These are phyloP conservation scores for Volucella inflata DNA, from an alignment of 2,888 invertebrate genomes.

Conservation along the genomic window DNA sequence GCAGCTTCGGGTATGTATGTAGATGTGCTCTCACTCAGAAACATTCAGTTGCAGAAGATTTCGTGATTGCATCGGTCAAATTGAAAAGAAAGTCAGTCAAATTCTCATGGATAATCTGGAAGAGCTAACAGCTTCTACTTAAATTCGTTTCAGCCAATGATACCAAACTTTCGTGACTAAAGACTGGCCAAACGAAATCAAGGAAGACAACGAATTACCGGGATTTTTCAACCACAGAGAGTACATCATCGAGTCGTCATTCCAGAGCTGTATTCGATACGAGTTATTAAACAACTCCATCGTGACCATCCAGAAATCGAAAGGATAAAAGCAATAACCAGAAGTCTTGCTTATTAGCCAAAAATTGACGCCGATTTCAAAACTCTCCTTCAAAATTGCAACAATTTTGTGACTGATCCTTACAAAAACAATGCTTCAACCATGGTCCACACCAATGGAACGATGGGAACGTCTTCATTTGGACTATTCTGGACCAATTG, in stretches of 20 bases:
- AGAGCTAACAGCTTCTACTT: too few relatives aligned
- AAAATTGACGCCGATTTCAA: constrained; percentile 78
- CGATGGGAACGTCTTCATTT: constrained; percentile 82
- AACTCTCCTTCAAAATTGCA: constrained; percentile 74
- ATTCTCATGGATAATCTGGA: too few relatives aligned
- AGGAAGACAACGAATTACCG: constrained; percentile 25
- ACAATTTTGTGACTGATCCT: constrained; percentile 76
- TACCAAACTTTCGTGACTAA: not conserved
- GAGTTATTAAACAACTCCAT: too few relatives aligned
- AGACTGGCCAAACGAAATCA: constrained; percentile 29
- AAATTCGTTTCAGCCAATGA: too few relatives aligned
- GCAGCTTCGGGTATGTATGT: constrained; percentile 49
- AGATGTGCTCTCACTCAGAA: too few relatives aligned
- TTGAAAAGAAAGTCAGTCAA: too few relatives aligned
- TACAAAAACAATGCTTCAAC: constrained; percentile 73
- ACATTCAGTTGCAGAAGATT: too few relatives aligned
- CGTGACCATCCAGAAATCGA: too few relatives aligned
- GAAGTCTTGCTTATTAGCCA: constrained; percentile 78
- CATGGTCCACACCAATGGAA: constrained; percentile 76
- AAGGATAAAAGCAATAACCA: constrained; percentile 77
- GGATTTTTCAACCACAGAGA: constrained; percentile 64
- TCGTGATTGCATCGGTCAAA: too few relatives aligned
- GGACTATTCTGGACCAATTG: too few relatives aligned
- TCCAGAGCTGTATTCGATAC: constrained; percentile 37
- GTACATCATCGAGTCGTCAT: constrained; percentile 65